Percentiles rank a stretch among this genome's conserved stretches.
These are phyloP conservation scores for Nyctibius bracteatus DNA, from an alignment of 2,113 vertebrate species.

Conservation along the genomic window DNA sequence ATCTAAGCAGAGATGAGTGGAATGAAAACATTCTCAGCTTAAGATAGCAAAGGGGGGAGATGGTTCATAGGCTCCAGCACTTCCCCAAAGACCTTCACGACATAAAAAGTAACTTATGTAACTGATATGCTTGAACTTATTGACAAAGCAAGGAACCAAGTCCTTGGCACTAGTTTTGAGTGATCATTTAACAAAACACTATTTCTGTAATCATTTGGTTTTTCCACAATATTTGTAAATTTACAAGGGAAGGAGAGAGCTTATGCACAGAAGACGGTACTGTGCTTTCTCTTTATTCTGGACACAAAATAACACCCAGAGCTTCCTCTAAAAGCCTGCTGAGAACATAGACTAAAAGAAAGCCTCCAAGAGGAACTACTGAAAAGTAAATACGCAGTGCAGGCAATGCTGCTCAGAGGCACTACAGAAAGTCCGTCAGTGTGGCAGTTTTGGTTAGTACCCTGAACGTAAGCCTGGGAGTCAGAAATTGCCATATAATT, in stretches of 20 bases:
- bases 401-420: not conserved
- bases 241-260: not conserved
- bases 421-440: not conserved
- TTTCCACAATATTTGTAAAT: not conserved
- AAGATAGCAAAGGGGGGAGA: not conserved
- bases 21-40: not conserved
- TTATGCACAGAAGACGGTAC: not conserved
- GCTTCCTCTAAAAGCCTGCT: slow-evolving; percentile 40
- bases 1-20: not conserved
- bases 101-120: not conserved
- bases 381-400: not conserved
- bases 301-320: not conserved
- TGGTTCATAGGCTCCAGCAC: not conserved
- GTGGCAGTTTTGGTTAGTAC: not conserved
- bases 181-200: not conserved
- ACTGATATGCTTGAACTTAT: not conserved
- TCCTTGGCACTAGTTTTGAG: not conserved
- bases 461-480: not conserved
- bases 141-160: not conserved
- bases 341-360: not conserved
- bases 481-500: not conserved
- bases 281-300: slow-evolving; percentile 25
- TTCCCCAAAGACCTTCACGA: not conserved
- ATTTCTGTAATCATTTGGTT: not conserved
- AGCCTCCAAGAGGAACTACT: slow-evolving; percentile 37